Evolutionary conservation across 2,797 vertebrate genomes (phyloP), one percentile per base, ranked within the genome.

Genomic region (Sebastes glaucus): DNA sequence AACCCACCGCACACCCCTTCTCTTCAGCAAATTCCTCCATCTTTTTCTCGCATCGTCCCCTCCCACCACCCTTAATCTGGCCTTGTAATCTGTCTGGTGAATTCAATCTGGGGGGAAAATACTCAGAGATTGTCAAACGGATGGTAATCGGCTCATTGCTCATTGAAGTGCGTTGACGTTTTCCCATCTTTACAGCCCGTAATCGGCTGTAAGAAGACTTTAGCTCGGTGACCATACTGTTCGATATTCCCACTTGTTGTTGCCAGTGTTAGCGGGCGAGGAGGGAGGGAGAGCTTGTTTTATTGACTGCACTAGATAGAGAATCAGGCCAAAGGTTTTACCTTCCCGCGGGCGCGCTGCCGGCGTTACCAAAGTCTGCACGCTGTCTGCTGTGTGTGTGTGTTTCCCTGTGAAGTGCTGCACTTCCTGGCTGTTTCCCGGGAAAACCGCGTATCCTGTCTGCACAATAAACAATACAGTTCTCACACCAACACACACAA

Each of bases 371-470:
- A 38, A 76, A 88, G 87, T 87, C 90, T 90, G 81, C 78, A 72
- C 46, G 23, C 85, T 77, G 81, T 86, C 83, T 89, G 81, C 81
- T 89, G 59, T 46, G 83, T 49, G 46, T 42, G 38, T 49, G 46
- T 64, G 79, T 90, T 93, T 83, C 87, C 75, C 84, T 77, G 49
- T 68, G 49, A 86, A 91, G 86, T 89, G 78, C 83, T 78, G 87
- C 71, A 74, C 94, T 95, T 96, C 95, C 96, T 95, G 94, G 78
- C 90, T 68, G 61, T 95, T 96, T 95, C 94, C 95, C 93, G 92
- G 95, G 94, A 95, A 96, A 96, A 94, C 74, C 14, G 89, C 87
- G 92, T 93, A 93, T 96, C 96, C 96, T 95, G 96, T 93, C 89
- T 72, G 80, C 84, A 93, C 92, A 92, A 92, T 94, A 95, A 96